Evolutionary conservation across 1,140 invertebrate species (phyloP).

Genomic region (Philopotamus ludificatus): DNA sequence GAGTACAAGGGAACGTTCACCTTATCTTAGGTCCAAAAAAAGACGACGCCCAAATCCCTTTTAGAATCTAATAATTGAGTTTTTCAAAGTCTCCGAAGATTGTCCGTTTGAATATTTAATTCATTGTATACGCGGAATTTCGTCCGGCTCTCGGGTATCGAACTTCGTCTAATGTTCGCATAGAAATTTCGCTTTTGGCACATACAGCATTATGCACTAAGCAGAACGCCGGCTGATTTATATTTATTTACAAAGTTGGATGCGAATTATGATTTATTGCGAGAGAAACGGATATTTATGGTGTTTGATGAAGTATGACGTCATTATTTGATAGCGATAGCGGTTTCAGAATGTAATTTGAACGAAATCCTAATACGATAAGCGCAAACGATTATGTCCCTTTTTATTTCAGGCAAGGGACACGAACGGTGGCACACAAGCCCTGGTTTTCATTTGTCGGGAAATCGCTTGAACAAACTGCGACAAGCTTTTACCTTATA

Average conservation of each 20-base stretch:
- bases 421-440: not conserved
- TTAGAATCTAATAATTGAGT: not conserved
- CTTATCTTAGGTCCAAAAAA: not conserved
- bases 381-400: not conserved
- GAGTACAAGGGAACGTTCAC: not conserved
- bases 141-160: not conserved
- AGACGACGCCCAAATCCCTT: not conserved
- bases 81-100: not conserved
- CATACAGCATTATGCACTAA: not conserved
- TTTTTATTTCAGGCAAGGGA: not conserved
- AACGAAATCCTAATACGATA: not conserved
- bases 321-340: too few species aligned
- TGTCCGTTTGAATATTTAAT: constrained; percentile 20
- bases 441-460: constrained; percentile 9
- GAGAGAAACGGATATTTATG: too few species aligned
- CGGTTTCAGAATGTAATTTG: not conserved
- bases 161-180: not conserved
- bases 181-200: not conserved
- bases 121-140: not conserved
- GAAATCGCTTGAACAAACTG: constrained; percentile 30
- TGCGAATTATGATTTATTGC: too few species aligned
- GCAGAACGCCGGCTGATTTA: not conserved
- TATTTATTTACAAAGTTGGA: not conserved
- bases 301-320: too few species aligned
- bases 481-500: constrained; percentile 35